A percentile compares a stretch with the other conserved stretches of the same genome.
Evolutionary conservation across 2,113 vertebrate genomes (phyloP).

Genomic region (Sturnus vulgaris): DNA sequence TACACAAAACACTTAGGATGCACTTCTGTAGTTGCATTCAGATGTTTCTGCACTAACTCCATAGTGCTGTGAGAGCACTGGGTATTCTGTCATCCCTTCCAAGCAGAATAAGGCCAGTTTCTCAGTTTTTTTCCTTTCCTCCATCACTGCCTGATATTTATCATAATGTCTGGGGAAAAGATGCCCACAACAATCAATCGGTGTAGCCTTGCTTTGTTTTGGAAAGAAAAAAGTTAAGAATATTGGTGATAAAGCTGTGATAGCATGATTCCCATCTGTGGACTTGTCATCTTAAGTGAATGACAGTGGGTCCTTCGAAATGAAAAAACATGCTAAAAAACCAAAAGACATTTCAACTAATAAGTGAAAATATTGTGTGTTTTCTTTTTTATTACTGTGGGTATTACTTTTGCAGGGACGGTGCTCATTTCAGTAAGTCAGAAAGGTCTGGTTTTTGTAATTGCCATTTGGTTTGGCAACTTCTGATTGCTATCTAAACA

Average conservation of each 20-base stretch:
- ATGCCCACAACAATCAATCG: neutral
- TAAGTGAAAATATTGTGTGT: neutral
- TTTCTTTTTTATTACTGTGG: neutral
- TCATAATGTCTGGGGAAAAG: neutral
- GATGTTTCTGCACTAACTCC: conserved; percentile 25
- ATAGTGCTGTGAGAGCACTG: neutral
- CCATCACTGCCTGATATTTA: neutral
- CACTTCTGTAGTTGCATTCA: conserved; percentile 10
- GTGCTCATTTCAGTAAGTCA: neutral
- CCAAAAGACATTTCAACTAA: neutral
- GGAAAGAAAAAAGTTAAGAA: neutral
- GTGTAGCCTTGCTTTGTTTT: neutral
- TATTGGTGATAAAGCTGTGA: neutral
- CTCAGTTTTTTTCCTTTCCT: neutral
- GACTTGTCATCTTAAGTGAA: neutral
- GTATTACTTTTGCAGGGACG: neutral
- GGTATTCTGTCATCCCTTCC: neutral
- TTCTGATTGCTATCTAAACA: neutral
- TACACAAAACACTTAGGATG: conserved; percentile 11
- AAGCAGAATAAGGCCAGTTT: neutral
- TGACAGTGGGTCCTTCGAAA: neutral
- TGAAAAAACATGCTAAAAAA: neutral
- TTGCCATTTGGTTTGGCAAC: neutral
- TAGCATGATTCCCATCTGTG: neutral
- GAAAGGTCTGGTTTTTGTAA: neutral